Evolutionary conservation across 1,140 invertebrate species (phyloP), one percentile per base, ranked within the genome.

Genomic region (Lerema accius): DNA sequence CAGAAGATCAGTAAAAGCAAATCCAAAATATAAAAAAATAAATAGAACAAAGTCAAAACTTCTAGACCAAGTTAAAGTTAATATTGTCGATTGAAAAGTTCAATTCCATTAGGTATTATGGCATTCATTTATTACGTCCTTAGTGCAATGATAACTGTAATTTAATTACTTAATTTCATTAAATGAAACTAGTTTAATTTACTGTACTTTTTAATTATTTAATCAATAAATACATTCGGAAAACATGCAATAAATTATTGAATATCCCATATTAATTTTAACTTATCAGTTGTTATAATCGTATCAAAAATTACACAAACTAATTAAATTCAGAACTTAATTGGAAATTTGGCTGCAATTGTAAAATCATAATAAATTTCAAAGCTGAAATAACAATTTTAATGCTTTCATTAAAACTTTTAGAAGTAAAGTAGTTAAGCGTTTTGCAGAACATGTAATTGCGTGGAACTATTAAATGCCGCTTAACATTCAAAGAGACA

Each of bases 11-110:
- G 88, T 88, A 0, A 90, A 90, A 78, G 84, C 85, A 2, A 90
- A 90, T 68, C 88, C 88, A 17, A 90, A 90, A 63, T 90, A 89
- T 64, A 90, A 90, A 63, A 90, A 90, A 69, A 90, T 89, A 39
- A 90, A 82, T 61, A 69, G 88, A 77, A 81, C 73, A 28, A 89
- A 90, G 80, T 86, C 88, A 0, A 90, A 89, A 72, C 69, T 89
- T 28, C 61, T 90, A 50, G 86, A 85, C 61, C 88, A 89, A 58
- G 82, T 89, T 4, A 89, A 90, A 84, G 76, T 89, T 1, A 90
- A 89, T 67, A 90, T 90, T 61, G 65, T 85, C 28, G 81, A 89
- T 67, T 90, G 67, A 75, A 39, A 42, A 56, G 17, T 42, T 58
- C 69, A 32, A 63, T 61, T 65, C 37, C 5, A 40, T 15, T 49